phyloP scores from a whole-genome alignment of 2,797 vertebrate species.

The Pseudochirops corinnae region DNA sequence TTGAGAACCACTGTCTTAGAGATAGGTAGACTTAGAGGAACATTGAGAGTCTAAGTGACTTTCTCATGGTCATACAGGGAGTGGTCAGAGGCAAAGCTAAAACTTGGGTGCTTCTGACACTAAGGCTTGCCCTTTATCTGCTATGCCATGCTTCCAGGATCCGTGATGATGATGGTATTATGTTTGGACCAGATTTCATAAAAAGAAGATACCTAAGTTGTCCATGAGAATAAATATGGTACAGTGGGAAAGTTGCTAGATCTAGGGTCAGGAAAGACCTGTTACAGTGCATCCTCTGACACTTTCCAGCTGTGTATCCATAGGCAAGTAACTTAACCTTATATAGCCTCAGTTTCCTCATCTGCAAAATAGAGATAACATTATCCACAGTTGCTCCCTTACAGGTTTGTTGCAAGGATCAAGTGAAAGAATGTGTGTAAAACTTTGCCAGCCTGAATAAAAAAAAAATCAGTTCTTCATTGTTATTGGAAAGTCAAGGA shows the following conservation, averaged over 20 bases:
- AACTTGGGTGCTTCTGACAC: neutral
- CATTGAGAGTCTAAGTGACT: neutral
- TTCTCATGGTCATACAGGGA: neutral
- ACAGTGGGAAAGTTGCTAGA: neutral
- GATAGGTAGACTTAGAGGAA: neutral
- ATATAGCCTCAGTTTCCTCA: neutral
- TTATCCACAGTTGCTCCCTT: neutral
- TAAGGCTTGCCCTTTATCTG: neutral
- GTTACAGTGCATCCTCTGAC: too few relatives aligned
- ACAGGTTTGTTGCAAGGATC: neutral
- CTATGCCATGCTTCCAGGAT: neutral
- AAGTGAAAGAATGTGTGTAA: neutral
- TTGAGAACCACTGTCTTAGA: neutral
- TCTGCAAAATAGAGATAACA: neutral
- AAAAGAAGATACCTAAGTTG: neutral
- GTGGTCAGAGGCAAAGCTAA: neutral
- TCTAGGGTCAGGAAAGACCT: neutral
- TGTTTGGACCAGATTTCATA: neutral
- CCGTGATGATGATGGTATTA: neutral
- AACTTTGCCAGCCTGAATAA: neutral
- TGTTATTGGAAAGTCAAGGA: too few relatives aligned
- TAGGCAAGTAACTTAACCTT: neutral
- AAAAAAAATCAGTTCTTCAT: neutral
- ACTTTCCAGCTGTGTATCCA: neutral
- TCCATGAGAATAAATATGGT: neutral